Conservation (phyloP, 1,140 invertebrate genomes). For the Drosophila sp. region DNA sequence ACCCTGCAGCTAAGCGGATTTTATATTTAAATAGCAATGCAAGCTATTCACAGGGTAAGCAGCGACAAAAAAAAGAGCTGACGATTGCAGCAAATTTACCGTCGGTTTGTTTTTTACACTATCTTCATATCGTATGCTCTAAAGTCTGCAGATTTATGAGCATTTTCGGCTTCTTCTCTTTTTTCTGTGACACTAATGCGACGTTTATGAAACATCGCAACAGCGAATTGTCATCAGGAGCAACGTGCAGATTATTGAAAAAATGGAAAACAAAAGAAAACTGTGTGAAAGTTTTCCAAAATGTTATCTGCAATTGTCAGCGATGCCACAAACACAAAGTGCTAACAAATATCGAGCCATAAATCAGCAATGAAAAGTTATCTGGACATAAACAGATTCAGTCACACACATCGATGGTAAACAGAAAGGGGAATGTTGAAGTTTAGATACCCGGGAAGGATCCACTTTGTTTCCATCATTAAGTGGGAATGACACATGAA, state of each 20-base stretch:
- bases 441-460: no score
- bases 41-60: conserved; percentile 23
- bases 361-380: conserved; percentile 56
- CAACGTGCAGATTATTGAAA: conserved; percentile 28
- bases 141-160: conserved; percentile 77
- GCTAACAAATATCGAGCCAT: conserved; percentile 67
- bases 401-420: not conserved
- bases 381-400: conserved; percentile 18
- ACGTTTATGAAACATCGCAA: conserved; percentile 74
- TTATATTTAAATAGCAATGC: conserved; percentile 70
- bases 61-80: conserved; percentile 52
- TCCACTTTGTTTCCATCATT: no score
- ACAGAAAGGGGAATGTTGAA: no score
- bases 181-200: conserved; percentile 72
- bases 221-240: conserved; percentile 41
- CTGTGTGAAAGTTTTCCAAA: conserved; percentile 39
- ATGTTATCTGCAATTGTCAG: conserved; percentile 66
- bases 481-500: not conserved
- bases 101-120: conserved; percentile 41
- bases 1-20: conserved; percentile 69
- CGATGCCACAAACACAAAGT: conserved; percentile 32
- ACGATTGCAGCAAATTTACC: conserved; percentile 70
- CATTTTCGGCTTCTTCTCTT: conserved; percentile 30
- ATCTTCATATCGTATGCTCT: conserved; percentile 50
- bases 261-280: not conserved